Conservation (phyloP, 2,113 vertebrate genomes). For the Polypterus senegalus region DNA sequence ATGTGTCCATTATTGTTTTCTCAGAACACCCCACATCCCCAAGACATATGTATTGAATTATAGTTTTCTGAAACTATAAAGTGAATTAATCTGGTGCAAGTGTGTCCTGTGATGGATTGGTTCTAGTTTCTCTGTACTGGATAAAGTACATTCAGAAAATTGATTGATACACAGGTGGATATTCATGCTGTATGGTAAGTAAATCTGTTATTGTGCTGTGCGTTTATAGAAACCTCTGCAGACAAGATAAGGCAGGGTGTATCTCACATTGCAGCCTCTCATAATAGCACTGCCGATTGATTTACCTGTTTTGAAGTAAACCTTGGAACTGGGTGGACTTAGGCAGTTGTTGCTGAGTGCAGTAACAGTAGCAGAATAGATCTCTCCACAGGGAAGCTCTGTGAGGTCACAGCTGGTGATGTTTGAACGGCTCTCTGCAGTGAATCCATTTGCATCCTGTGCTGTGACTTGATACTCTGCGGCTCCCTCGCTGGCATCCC, state of each 20-base stretch:
- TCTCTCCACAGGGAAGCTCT: constrained; percentile 45
- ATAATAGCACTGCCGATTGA: not conserved
- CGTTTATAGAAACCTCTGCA: too few relatives aligned
- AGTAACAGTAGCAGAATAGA: constrained; percentile 43
- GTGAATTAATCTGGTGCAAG: not conserved
- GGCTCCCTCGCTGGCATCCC: constrained; percentile 35
- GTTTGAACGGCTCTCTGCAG: constrained; percentile 33
- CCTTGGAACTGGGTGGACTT: constrained; percentile 31
- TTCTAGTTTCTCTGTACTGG: not conserved
- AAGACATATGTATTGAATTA: too few relatives aligned
- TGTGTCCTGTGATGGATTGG: not conserved
- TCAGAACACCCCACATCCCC: too few relatives aligned
- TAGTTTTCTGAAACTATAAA: too few relatives aligned
- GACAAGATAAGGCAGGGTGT: too few relatives aligned
- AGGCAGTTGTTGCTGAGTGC: constrained; percentile 36
- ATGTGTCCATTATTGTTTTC: too few relatives aligned
- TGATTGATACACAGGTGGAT: too few relatives aligned
- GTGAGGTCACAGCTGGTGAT: constrained; percentile 36
- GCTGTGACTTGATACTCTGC: constrained; percentile 40
- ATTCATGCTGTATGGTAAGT: too few relatives aligned
- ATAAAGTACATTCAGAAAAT: too few relatives aligned
- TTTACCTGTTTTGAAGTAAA: constrained; percentile 43
- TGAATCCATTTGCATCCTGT: constrained; percentile 26
- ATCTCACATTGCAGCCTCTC: too few relatives aligned
- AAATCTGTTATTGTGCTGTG: too few relatives aligned